Base-by-base conservation (phyloP, 2,113 vertebrate genomes). In the Fregetta grallaria region DNA sequence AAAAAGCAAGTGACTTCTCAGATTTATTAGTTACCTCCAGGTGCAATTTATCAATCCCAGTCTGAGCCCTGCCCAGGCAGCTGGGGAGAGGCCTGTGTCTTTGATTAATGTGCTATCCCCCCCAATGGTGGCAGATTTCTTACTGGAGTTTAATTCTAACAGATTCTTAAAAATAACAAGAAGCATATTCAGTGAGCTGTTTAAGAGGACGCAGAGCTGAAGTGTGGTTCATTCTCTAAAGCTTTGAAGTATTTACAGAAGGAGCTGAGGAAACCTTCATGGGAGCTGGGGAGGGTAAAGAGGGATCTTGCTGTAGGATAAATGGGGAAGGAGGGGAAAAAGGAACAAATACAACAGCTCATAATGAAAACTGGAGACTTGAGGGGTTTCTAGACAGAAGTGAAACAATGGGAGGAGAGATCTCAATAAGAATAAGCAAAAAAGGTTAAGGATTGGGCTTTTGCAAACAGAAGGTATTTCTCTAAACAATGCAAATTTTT, bases 1-100 rank as follows among this genome's bases (percentile, higher is more conserved):
- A 96, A 97, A 97, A 95, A 95, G 88, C 91, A 96, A 97, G 97
- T 85, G 88, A 97, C 92, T 97, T 59, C 85, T 84, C 91, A 96
- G 97, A 96, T 97, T 97, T 97, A 97, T 97, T 96, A 93, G 97
- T 95, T 97, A 95, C 91, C 96, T 96, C 93, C 93, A 97, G 94
- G 92, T 97, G 96, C 75, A 94, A 97, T 97, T 97, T 95, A 97
- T 97, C 91, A 97, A 62, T 91, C 72, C 65, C 86, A 85, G 94
- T 59, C 92, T 93, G 79, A 83, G 72, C 38, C 56, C 42, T 91
- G 78, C 96, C 85, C 38, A 72, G 94, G 95, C 91, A 94, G 88
- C 70, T 79, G 73, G 88, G 90, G 92, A 97, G 79, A 75, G 49
- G 72, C 32, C 25, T 63, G 52, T 66, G 93, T 44, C 92, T 96